Evolutionary conservation across 1,140 invertebrate genomes (phyloP), one percentile per base, ranked within the genome.

Genomic region (Hestina assimilis): DNA sequence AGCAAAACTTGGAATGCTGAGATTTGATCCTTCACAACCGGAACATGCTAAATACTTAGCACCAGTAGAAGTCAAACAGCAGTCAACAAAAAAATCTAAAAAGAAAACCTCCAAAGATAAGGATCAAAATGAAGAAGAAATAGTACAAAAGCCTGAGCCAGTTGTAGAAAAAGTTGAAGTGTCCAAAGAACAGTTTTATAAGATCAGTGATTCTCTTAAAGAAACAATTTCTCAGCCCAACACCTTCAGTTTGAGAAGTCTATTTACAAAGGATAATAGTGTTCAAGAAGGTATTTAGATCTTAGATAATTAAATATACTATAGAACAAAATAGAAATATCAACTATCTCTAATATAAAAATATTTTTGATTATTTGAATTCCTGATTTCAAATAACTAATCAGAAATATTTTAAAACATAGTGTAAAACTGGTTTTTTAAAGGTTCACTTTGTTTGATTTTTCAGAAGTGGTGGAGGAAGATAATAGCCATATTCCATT

Each of bases 181-280:
- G n/a, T 92, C 92, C 4, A 91, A 92, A 68, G 91, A 93, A 66
- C 75, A 91, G 33, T 93, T 92, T 84, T 93, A 92, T 77, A 87
- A 90, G 76, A 88, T 93, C n/a, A 90, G 89, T 50, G 89, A 92
- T 9, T 83, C 88, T 31, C 78, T 93, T 11, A 89, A 90, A 59
- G 83, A 90, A 52, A 79, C 86, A 29, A 87, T 92, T 23, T 81
- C 83, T 43, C 78, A 90, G 55, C 84, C 87, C 29, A 84, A 72
- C 56, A 66, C 77, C 48, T 93, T 93, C 66, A 93, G 91, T 80
- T 80, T 93, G 20, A 77, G 92, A 50, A 90, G 90, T 71, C 73
- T 89, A 24, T 91, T 92, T 83, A 82, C 88, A 7, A 87, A 78
- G 29, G 63, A 67, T 46, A 65, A 79, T 38, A 54, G 63, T 72